phyloP scores from a whole-genome alignment of 2,113 vertebrate genomes.

The Tragulus kanchil region DNA sequence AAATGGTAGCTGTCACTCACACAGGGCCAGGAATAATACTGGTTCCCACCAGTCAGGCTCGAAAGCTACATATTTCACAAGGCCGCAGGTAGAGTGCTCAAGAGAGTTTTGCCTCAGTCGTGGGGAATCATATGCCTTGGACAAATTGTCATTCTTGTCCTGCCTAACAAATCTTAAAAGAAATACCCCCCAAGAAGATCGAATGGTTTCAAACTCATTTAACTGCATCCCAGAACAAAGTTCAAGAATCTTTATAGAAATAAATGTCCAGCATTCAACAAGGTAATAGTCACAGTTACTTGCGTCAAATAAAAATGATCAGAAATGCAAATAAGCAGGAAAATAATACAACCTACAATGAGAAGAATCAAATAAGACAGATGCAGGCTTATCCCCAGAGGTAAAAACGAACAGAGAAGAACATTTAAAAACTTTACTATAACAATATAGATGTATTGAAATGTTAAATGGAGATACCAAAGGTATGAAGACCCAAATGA shows the following conservation, averaged over 20 bases:
- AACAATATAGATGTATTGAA: not conserved
- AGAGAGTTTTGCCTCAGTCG: not conserved
- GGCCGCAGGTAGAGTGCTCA: not conserved
- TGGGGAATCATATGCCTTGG: not conserved
- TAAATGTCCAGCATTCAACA: not conserved
- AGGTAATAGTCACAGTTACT: not conserved
- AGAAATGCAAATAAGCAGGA: conserved; percentile 29
- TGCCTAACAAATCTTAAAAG: conserved; percentile 16
- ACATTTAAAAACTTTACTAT: not conserved
- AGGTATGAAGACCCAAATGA: not conserved
- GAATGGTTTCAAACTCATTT: not conserved
- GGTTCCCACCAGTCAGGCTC: not conserved
- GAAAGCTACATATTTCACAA: not conserved
- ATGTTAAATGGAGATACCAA: not conserved
- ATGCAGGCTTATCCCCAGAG: not conserved
- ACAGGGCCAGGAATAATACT: not conserved
- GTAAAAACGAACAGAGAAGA: not conserved
- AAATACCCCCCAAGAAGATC: not conserved
- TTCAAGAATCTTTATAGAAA: not conserved
- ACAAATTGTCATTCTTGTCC: not conserved
- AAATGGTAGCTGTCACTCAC: not conserved
- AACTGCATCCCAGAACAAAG: not conserved
- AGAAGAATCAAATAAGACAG: not conserved
- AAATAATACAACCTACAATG: not conserved
- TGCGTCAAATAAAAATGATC: not conserved